These are phyloP conservation scores for Catharus fuscescens DNA, from an alignment of 2,113 vertebrate genomes.

Conservation along the genomic window DNA sequence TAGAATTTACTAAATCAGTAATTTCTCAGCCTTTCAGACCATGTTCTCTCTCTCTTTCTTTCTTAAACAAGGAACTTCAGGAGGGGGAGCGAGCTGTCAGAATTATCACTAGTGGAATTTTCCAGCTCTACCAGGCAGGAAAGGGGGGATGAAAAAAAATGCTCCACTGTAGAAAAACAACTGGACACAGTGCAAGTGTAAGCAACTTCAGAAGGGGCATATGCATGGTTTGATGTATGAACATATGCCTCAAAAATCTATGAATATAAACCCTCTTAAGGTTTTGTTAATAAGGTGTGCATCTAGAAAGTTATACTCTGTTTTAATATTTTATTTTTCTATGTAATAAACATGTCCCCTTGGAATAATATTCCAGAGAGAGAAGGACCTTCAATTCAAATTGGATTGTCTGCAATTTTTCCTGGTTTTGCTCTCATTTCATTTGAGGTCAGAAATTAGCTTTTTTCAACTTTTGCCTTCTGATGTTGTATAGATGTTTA, in stretches of 20 bases:
- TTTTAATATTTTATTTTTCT: neutral
- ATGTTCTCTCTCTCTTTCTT: constrained; percentile 2
- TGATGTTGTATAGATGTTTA: neutral
- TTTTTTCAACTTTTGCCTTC: neutral
- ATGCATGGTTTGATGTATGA: neutral
- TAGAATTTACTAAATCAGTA: constrained; percentile 19
- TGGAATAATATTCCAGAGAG: neutral
- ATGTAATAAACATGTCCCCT: neutral
- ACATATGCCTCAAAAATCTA: neutral
- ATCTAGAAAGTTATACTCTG: neutral
- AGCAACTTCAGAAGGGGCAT: neutral
- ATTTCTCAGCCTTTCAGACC: neutral
- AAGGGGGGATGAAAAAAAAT: neutral
- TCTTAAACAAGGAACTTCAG: neutral
- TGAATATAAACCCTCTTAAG: neutral
- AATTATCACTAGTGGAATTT: constrained; percentile 50
- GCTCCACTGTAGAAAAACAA: neutral
- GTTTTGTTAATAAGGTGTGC: neutral
- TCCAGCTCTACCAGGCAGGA: neutral
- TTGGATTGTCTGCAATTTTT: neutral
- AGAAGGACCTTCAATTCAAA: neutral
- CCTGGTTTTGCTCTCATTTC: neutral
- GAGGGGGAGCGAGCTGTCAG: neutral
- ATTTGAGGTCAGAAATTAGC: neutral
- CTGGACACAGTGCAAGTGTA: neutral